These are phyloP conservation scores for Procavia capensis DNA, from an alignment of 2,113 vertebrate species.

Conservation along the genomic window DNA sequence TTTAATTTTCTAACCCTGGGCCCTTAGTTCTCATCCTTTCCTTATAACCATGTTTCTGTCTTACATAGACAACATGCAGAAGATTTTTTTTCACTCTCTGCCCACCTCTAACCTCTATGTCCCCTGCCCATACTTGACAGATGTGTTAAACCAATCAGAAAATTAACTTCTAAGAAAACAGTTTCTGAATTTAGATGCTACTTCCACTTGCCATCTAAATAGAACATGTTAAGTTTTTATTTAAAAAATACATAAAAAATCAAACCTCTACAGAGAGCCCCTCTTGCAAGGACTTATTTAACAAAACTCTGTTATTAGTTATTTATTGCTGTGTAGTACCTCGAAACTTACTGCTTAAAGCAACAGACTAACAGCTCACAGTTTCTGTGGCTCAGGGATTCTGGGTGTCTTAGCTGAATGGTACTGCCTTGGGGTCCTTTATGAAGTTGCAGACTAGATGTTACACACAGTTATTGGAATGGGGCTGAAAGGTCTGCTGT, in stretches of 20 bases:
- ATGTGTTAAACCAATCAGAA: not conserved
- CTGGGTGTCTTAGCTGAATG: not conserved
- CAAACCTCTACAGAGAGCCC: too few species aligned
- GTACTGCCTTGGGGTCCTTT: not conserved
- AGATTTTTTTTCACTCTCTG: rapidly evolving
- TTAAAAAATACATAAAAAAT: not conserved
- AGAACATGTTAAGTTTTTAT: not conserved
- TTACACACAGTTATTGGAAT: too few species aligned
- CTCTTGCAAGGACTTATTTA: not conserved
- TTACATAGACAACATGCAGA: rapidly evolving
- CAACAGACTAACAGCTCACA: rapidly evolving
- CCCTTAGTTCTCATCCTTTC: conserved; percentile 60
- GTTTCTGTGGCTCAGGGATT: not conserved
- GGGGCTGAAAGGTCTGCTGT: rapidly evolving
- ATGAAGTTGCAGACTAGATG: not conserved
- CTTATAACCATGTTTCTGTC: conserved; percentile 3
- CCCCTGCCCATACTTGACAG: not conserved
- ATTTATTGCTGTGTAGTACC: not conserved
- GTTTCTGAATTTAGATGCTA: rapidly evolving
- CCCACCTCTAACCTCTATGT: rapidly evolving
- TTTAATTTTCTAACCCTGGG: conserved; percentile 86
- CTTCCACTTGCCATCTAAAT: not conserved
- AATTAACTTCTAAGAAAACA: not conserved
- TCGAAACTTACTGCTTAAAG: rapidly evolving
- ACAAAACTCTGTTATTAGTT: rapidly evolving